Evolutionary conservation across 2,888 invertebrate species (phyloP).

Genomic region (Drosophila yooni): DNA sequence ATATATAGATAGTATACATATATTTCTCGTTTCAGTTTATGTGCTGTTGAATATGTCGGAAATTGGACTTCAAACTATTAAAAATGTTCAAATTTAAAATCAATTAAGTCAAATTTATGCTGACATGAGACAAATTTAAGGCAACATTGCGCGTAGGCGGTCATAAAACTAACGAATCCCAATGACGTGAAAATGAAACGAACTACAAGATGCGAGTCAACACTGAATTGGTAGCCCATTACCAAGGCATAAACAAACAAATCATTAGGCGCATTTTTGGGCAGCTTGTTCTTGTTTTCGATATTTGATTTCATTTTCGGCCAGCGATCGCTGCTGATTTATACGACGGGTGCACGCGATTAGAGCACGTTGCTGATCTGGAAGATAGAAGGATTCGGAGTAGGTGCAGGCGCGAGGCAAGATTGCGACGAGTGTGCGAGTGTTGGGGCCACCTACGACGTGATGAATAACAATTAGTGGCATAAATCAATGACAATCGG

Average conservation of each 20-base stretch:
- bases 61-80: slow-evolving; percentile 68
- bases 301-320: slow-evolving; percentile 30
- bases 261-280: slow-evolving; percentile 62
- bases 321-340: slow-evolving; percentile 51
- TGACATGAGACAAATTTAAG: slow-evolving; percentile 72
- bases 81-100: slow-evolving; percentile 75
- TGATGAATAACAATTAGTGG: slow-evolving; percentile 75
- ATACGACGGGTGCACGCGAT: slow-evolving; percentile 69
- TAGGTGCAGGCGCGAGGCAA: slow-evolving; percentile 7
- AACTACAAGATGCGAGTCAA: slow-evolving; percentile 40
- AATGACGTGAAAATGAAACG: slow-evolving; percentile 51
- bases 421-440: slow-evolving; percentile 3
- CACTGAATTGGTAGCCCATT: slow-evolving; percentile 59
- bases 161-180: slow-evolving; percentile 46
- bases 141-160: slow-evolving; percentile 65
- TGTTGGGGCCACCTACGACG: slow-evolving; percentile 67
- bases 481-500: slow-evolving; percentile 72
- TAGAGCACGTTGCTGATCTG: slow-evolving; percentile 53
- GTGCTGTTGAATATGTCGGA: slow-evolving; percentile 55
- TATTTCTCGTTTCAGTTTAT: slow-evolving; percentile 49
- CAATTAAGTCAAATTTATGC: slow-evolving; percentile 79
- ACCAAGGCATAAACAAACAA: slow-evolving; percentile 69
- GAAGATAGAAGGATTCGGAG: slow-evolving; percentile 26
- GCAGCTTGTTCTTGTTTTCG: slow-evolving; percentile 30
- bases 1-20: slow-evolving; percentile 4